Evolutionary conservation across 2,888 invertebrate genomes (phyloP), one percentile per base, ranked within the genome.

Genomic region (Deroplatys truncata): DNA sequence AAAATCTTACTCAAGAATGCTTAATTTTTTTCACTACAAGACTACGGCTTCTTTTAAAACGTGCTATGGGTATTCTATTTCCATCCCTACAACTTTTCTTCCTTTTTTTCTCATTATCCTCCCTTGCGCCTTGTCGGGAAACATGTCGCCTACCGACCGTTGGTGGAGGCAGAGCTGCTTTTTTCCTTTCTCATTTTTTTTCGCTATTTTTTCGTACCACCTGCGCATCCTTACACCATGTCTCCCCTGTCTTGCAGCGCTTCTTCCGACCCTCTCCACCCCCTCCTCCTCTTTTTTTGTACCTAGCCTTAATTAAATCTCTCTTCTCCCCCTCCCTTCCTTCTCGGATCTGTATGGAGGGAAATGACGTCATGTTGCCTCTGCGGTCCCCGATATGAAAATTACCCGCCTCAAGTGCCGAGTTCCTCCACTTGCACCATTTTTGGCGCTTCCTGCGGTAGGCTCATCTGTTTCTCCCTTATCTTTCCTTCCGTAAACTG

Each of bases 291-390:
- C 88, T 85, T 89, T 89, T 90, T 90, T 90, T 90, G 90, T 90
- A 90, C 90, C 90, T 90, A 89, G 90, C 90, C 90, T 90, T 90
- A 90, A 90, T 90, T 90, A 90, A 90, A 90, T 90, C 90, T 90
- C 90, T 89, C 90, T 88, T 86, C 89, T 85, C 85, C 89, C 88
- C 56, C 56, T 43, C 84, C 84, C 20, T 84, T 29, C n/a, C 84
- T 29, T 88, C 88, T 83, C 29, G n/a, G 72, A 72, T 49, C 29
- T 29, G 49, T 13, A 35, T 28, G 49, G 25, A 82, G n/a, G 82
- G 85, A 49, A 35, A 85, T 89, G 89, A 88, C 89, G 88, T 89
- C 90, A 89, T 90, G 90, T 88, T 88, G 90, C 88, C 90, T 85
- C 83, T 89, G 90, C 89, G 89, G 90, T 89, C 90, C 88, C 83